Evolutionary conservation across 2,797 vertebrate genomes (phyloP), one percentile per base, ranked within the genome.

Genomic region (Enoplosus armatus): DNA sequence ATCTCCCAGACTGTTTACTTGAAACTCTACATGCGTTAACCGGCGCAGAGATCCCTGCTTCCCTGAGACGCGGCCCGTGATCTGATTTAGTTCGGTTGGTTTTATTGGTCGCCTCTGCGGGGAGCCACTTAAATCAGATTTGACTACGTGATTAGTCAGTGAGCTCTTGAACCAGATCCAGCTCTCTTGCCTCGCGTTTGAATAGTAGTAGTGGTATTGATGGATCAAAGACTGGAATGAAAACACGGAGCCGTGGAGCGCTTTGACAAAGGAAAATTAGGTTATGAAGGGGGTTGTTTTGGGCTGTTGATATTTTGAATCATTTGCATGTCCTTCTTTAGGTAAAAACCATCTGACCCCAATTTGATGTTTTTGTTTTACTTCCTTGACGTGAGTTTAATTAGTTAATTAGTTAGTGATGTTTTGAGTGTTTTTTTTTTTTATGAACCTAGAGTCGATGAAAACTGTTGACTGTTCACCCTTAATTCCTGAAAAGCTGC

Each of bases 111-210:
- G 35, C 55, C 31, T 59, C 10, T 61, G 54, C 54, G 51, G 22
- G 37, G 37, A 39, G 37, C 37, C 58, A 71, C 74, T 69, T 70
- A 67, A 83, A 81, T 74, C 39, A 66, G 48, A 69, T 64, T 47
- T 73, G 11, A 37, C 8, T 15, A 56, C 2, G 0, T 33, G 60
- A 50, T 3, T 70, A 62, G 60, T 70, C 41, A 64, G 62, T n/a
- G 14, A 82, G 59, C 41, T 62, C 33, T 78, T 79, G 10, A 79
- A 31, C 35, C 31, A 53, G 41, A 66, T 69, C 55, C 70, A 77
- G 51, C 27, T 60, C 37, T n/a, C n/a, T n/a, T 56, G 48, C 39
- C 54, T 85, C 29, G 4, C 59, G 56, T 73, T 66, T 70, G 33
- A 70, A 55, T 20, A 27, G 53, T 29, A n/a, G 53, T 31, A 24